Evolutionary conservation across 2,113 vertebrate species (phyloP), one percentile per base, ranked within the genome.

Genomic region (Pangasianodon gigas): DNA sequence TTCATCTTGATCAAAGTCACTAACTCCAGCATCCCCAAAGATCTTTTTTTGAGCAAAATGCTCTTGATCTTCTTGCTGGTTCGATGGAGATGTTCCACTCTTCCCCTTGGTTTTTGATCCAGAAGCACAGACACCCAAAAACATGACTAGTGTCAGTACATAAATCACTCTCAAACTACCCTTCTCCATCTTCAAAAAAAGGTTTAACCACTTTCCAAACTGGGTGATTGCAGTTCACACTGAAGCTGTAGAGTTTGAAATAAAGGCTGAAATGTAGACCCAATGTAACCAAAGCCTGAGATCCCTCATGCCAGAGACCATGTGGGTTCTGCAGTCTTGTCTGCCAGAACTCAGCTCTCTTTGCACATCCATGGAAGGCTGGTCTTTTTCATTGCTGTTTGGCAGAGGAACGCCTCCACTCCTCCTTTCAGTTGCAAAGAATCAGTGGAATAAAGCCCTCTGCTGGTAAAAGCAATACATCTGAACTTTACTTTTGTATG

Each of bases 311-410:
- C 86, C 91, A 88, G 65, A 91, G 92, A 92, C 91, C 41, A 84
- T 95, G 92, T 92, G 90, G 4, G 92, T 93, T 91, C 93, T 93
- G 93, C 65, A 89, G 84, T 82, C 92, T 90, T 91, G 93, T 92
- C 93, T 93, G 90, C 94, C 94, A 94, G 94, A 95, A 94, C 91
- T 19, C 91, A 93, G 92, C 93, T 85, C 94, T 94, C 92, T 92
- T 92, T 89, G 89, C 91, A 84, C 88, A 92, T 90, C 92, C 91
- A 93, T 90, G 94, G 94, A 93, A 94, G 93, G 93, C 92, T 94
- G 94, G 91, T 93, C 92, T 91, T 83, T 94, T 95, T 95, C 94
- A 93, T 88, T 87, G 65, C 44, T 44, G 48, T 56, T 89, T 52
- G 19, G 51, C 21, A n/a, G 26, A 88, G 87, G 52, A 86, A 92